phyloP scores from a whole-genome alignment of 2,888 invertebrate species.

The Chouioia cunea region DNA sequence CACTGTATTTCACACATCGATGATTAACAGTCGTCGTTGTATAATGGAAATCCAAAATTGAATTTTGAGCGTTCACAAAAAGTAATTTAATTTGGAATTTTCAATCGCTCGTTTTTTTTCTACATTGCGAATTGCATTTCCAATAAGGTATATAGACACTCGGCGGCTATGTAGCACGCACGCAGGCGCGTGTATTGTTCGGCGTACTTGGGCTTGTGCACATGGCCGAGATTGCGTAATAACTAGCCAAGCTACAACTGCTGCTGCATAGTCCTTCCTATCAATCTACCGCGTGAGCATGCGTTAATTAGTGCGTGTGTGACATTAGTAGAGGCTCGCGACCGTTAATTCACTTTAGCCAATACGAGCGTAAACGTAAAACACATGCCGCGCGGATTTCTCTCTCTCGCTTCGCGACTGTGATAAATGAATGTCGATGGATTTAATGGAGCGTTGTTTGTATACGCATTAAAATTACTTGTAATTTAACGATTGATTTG shows the following conservation, averaged over 20 bases:
- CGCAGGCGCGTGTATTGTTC: background rate
- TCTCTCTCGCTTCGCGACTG: no score
- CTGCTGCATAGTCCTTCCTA: conserved; percentile 49
- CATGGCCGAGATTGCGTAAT: conserved; percentile 51
- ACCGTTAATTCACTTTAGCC: conserved; percentile 47
- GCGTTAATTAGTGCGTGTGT: conserved; percentile 53
- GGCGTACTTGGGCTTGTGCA: background rate
- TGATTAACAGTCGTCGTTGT: no score
- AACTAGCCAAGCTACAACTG: background rate
- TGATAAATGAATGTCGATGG: no score
- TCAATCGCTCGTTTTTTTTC: no score
- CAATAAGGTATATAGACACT: background rate
- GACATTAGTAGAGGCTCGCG: conserved; percentile 49
- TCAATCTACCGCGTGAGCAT: conserved; percentile 50
- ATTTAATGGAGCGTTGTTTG: no score
- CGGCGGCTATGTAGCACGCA: conserved; percentile 5
- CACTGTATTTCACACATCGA: background rate
- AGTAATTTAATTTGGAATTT: no score
- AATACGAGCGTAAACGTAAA: conserved; percentile 10
- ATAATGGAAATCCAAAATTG: no score
- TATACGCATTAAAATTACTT: background rate
- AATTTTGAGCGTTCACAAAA: no score
- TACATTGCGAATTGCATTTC: no score
- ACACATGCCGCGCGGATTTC: no score
- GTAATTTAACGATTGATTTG: conserved; percentile 37